Evolutionary conservation across 64 coral and sea anemone species (phyloP).

Genomic region (Stichodactyla mertensii): DNA sequence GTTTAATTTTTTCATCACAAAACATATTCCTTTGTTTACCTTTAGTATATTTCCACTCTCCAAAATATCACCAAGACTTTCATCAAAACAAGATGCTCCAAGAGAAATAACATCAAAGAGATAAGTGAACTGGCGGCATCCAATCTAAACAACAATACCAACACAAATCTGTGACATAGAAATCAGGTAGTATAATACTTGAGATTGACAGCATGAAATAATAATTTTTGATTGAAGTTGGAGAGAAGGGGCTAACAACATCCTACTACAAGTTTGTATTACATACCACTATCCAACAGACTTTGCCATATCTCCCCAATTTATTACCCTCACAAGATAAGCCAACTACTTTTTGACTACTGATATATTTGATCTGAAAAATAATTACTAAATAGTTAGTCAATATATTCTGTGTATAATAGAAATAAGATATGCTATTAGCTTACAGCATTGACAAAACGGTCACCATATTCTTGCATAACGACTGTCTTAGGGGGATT

Average conservation of each 20-base stretch:
- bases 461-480: conserved; percentile 52
- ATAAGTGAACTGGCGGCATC: conserved; percentile 74
- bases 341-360: conserved; percentile 67
- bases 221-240: too few species aligned
- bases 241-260: too few species aligned
- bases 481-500: conserved; percentile 54
- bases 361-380: conserved; percentile 56
- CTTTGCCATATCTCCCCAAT: conserved; percentile 80
- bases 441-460: conserved; percentile 71
- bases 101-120: conserved; percentile 79
- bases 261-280: neutral
- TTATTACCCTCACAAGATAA: conserved; percentile 70
- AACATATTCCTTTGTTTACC: conserved; percentile 22
- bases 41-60: conserved; percentile 78
- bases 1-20: neutral
- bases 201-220: too few species aligned
- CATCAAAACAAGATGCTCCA: conserved; percentile 81
- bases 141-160: conserved; percentile 48
- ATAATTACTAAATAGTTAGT: neutral
- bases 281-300: conserved; percentile 87
- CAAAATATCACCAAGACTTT: conserved; percentile 72
- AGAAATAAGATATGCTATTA: neutral
- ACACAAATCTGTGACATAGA: neutral
- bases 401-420: neutral
- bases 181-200: neutral